Evolutionary conservation across 2,888 invertebrate genomes (phyloP).

Genomic region (Aphidius colemani): DNA sequence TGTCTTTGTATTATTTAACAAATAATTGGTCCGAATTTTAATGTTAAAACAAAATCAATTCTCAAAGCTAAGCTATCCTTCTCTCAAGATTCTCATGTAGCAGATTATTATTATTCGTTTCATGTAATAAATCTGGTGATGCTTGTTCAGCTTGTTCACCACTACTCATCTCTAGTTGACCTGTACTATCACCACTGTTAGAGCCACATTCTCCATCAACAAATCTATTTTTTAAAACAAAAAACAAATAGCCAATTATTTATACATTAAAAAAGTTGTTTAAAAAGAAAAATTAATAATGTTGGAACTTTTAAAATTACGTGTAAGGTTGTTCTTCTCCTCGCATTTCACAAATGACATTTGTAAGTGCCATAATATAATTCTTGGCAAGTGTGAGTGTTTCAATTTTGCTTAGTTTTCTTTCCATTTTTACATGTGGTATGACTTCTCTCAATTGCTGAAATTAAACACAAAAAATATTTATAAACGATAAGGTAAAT

Average conservation of each 20-base stretch:
- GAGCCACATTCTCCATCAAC: slow-evolving; percentile 58
- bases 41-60: too few relatives aligned
- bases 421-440: slow-evolving; percentile 78
- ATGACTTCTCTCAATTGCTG: slow-evolving; percentile 78
- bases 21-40: too few relatives aligned
- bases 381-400: slow-evolving; percentile 80
- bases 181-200: slow-evolving; percentile 57
- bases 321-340: slow-evolving; percentile 73
- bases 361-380: slow-evolving; percentile 81
- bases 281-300: too few relatives aligned
- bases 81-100: slow-evolving; percentile 65
- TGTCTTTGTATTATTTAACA: too few relatives aligned
- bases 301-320: slow-evolving; percentile 44
- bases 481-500: too few relatives aligned
- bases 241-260: neutral
- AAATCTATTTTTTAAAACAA: slow-evolving; percentile 44
- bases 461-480: slow-evolving; percentile 36
- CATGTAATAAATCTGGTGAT: slow-evolving; percentile 56
- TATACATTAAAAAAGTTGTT: too few relatives aligned
- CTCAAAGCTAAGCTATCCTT: slow-evolving; percentile 48
- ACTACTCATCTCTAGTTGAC: slow-evolving; percentile 55
- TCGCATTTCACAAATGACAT: slow-evolving; percentile 78
- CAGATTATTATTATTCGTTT: slow-evolving; percentile 65
- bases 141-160: slow-evolving; percentile 56
- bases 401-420: slow-evolving; percentile 79